Evolutionary conservation across 1,140 invertebrate genomes (phyloP).

Genomic region (Apis dorsata): DNA sequence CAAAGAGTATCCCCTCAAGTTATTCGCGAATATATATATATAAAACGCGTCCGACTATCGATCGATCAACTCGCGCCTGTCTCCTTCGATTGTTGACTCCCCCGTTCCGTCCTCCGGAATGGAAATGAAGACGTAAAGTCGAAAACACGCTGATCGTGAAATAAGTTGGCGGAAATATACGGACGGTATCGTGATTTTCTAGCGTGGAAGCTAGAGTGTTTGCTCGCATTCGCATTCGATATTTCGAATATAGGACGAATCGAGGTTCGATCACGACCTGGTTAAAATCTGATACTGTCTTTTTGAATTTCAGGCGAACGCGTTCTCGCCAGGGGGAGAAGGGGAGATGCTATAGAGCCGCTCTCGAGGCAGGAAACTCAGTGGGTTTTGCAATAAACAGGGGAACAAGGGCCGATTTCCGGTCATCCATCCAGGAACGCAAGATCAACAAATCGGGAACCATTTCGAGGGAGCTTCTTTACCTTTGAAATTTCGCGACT

Average conservation of each 20-base stretch:
- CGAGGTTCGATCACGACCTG: background rate
- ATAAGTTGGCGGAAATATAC: background rate
- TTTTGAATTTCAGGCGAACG: background rate
- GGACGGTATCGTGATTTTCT: background rate
- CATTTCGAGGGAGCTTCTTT: slow-evolving; percentile 40
- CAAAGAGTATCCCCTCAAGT: too few relatives aligned
- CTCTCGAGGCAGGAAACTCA: background rate
- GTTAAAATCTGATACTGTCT: too few relatives aligned
- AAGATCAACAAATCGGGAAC: slow-evolving; percentile 47
- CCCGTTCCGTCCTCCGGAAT: background rate
- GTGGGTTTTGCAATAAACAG: slow-evolving; percentile 47
- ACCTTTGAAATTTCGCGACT: background rate
- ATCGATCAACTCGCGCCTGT: background rate
- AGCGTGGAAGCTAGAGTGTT: background rate
- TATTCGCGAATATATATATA: background rate
- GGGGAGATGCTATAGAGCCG: background rate
- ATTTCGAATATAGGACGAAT: background rate
- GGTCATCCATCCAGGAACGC: slow-evolving; percentile 44
- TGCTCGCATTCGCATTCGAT: background rate
- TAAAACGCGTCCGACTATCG: background rate
- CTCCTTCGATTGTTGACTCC: background rate
- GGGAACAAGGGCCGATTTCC: slow-evolving; percentile 21
- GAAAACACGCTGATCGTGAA: background rate
- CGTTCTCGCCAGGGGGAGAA: background rate
- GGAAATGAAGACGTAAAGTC: too few relatives aligned